Evolutionary conservation across 2,888 invertebrate species (phyloP).

Genomic region (Onthophagus sagittarius): DNA sequence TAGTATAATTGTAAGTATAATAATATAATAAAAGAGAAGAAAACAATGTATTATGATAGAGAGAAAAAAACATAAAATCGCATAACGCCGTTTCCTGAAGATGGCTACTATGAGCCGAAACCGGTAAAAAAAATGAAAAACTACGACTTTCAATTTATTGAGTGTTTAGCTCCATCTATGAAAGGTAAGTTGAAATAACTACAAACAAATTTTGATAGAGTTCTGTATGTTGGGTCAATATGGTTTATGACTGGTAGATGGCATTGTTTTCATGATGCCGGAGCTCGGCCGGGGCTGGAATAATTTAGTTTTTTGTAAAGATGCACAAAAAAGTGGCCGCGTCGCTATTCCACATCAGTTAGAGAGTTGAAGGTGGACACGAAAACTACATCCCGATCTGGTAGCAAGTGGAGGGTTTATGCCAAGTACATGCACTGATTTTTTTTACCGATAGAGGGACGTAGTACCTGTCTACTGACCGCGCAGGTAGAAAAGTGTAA

Average conservation of each 20-base stretch:
- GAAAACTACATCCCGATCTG: constrained; percentile 6
- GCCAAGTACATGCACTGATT: constrained; percentile 21
- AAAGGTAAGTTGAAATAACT: too few relatives aligned
- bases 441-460: constrained; percentile 43
- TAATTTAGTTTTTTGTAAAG: constrained; percentile 45
- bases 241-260: constrained; percentile 10
- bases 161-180: too few relatives aligned
- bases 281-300: constrained; percentile 22
- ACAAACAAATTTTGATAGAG: too few relatives aligned
- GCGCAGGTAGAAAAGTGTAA: constrained; percentile 45
- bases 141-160: too few relatives aligned
- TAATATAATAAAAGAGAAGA: too few relatives aligned
- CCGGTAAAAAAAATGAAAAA: too few relatives aligned
- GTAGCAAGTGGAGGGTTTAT: neutral
- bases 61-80: too few relatives aligned
- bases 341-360: constrained; percentile 35
- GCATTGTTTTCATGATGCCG: constrained; percentile 1
- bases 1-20: too few relatives aligned
- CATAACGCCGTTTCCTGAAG: too few relatives aligned
- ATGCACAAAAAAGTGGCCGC: constrained; percentile 47
- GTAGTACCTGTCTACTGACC: constrained; percentile 42
- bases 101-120: too few relatives aligned
- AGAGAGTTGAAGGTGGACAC: neutral
- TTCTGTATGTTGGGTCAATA: too few relatives aligned
- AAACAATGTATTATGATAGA: too few relatives aligned